Evolutionary conservation across 2,113 vertebrate genomes (phyloP).

Genomic region (Benitochromis conjunctus): DNA sequence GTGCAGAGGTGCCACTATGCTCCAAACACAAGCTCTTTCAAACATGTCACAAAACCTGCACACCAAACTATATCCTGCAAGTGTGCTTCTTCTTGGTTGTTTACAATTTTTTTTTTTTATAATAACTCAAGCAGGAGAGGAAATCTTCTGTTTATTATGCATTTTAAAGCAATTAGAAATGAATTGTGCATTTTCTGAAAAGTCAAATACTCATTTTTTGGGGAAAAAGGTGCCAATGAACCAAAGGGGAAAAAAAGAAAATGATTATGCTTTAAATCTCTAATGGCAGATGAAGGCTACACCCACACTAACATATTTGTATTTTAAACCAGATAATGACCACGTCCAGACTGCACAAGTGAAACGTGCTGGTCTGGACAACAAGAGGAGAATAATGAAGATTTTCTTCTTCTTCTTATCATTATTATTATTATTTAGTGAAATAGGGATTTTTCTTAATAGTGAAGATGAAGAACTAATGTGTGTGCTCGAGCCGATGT

Average conservation of each 20-base stretch:
- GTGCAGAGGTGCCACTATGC: not conserved
- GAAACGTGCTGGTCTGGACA: not conserved
- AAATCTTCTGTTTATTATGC: not conserved
- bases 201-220: not conserved
- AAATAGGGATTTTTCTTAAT: not conserved
- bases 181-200: not conserved
- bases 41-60: not conserved
- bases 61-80: not conserved
- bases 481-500: not conserved
- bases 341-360: not conserved
- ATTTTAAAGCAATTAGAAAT: not conserved
- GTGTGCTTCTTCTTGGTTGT: not conserved
- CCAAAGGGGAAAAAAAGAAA: not conserved
- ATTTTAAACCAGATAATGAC: not conserved
- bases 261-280: conserved; percentile 17
- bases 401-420: no score
- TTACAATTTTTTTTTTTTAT: rapidly evolving
- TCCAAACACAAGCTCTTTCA: not conserved
- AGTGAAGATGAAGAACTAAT: not conserved
- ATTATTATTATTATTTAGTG: not conserved
- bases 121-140: not conserved
- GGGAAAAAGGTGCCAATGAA: not conserved
- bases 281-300: not conserved
- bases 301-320: not conserved
- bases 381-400: not conserved